Percentiles rank a stretch among this genome's conserved stretches.
Conservation (phyloP, 1,140 invertebrate species). For the Lepidurus arcticus region DNA sequence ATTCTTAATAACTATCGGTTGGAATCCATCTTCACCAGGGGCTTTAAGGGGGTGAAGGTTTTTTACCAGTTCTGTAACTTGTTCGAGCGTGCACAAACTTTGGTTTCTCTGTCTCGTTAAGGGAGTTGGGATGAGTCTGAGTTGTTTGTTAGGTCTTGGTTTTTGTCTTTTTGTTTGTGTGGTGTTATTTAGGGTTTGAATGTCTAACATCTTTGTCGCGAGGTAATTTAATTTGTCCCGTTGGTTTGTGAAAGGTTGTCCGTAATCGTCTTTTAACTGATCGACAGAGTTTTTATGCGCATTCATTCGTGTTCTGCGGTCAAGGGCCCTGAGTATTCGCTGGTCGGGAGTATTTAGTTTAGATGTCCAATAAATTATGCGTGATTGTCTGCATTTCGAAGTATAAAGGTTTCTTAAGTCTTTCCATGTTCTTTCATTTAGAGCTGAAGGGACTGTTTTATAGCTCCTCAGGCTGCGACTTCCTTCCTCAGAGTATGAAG, state of each 20-base stretch:
- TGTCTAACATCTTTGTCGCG: not conserved
- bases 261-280: conserved; percentile 2
- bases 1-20: not conserved
- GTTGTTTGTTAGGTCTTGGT: not conserved
- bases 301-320: not conserved
- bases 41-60: conserved; percentile 24
- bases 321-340: not conserved
- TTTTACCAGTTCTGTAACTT: not conserved
- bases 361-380: not conserved
- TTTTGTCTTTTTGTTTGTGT: not conserved
- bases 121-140: not conserved
- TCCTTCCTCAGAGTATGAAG: not conserved
- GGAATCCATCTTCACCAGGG: conserved; percentile 9
- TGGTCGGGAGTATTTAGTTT: not conserved
- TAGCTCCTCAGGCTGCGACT: not conserved
- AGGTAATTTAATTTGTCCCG: not conserved
- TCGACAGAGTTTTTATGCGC: not conserved
- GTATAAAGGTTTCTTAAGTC: not conserved
- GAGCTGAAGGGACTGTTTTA: not conserved
- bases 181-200: not conserved
- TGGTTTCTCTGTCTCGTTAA: not conserved
- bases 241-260: not conserved
- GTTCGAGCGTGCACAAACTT: not conserved
- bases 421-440: conserved; percentile 22
- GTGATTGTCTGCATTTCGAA: not conserved